Evolutionary conservation across 2,888 invertebrate species (phyloP), one percentile per base, ranked within the genome.

Genomic region (Cremastobaeus sp.): DNA sequence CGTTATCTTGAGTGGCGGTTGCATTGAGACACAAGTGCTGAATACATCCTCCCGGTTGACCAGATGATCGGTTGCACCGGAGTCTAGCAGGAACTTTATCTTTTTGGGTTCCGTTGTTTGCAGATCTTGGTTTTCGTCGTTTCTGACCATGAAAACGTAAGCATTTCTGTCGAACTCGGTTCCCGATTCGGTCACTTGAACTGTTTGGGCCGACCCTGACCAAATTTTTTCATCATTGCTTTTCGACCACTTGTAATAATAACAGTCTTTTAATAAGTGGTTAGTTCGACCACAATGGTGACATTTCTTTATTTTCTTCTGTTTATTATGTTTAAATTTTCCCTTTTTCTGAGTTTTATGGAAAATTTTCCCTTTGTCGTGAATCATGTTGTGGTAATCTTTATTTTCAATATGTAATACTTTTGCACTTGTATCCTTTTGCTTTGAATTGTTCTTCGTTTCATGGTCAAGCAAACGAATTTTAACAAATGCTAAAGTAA

Each of bases 1-100:
- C 41, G 79, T 37, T 25, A 78, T 76, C 15, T 76, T 60, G 5
- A 74, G 4, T 5, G 39, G 41, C 6, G 55, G 41, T 11, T 39
- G 30, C n/a, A n/a, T n/a, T n/a, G n/a, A n/a, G n/a, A n/a, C n/a
- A n/a, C n/a, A n/a, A n/a, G n/a, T n/a, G n/a, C n/a, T n/a, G n/a
- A n/a, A n/a, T n/a, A n/a, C n/a, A n/a, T n/a, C n/a, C n/a, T n/a
- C n/a, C n/a, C n/a, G n/a, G n/a, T n/a, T n/a, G n/a, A n/a, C n/a
- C 32, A 48, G 32, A 48, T 48, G 48, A 18, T 48, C 48, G 4
- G 48, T 28, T 0, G 48, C 48, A 3, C 32, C 48, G n/a, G 48
- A 48, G 32, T 48, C 48, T 9, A 48, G n/a, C 11, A 48, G 11
- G 32, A 48, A 48, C 1, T 17, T 48, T 1, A 48, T 32, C 3